Percentiles rank a stretch among this genome's conserved stretches.
These are phyloP conservation scores for Sturmia bella DNA, from an alignment of 2,888 invertebrate genomes.

Conservation along the genomic window DNA sequence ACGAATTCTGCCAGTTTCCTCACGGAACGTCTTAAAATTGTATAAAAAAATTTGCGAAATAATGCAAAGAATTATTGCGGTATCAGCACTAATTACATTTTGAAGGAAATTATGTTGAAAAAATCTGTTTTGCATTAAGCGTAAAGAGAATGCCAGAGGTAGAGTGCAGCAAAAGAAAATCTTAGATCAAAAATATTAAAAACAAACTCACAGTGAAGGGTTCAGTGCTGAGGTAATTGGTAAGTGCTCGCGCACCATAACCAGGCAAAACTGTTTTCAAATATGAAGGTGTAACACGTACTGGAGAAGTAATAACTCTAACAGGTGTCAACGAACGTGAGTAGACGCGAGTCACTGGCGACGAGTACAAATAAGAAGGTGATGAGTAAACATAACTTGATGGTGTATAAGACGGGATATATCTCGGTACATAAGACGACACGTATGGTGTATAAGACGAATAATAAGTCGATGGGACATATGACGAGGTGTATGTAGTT, in stretches of 20 bases:
- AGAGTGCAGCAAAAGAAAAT: slow-evolving; percentile 29
- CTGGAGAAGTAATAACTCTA: slow-evolving; percentile 76
- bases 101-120: not conserved
- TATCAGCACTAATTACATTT: not conserved
- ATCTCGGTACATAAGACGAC: slow-evolving; percentile 74
- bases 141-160: slow-evolving; percentile 8
- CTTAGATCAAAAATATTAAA: slow-evolving; percentile 12
- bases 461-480: slow-evolving; percentile 74
- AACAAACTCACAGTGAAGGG: slow-evolving; percentile 86
- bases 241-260: slow-evolving; percentile 86
- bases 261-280: slow-evolving; percentile 86
- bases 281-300: slow-evolving; percentile 86
- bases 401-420: slow-evolving; percentile 56
- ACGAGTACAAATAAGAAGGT: slow-evolving; percentile 77
- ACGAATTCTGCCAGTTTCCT: slow-evolving; percentile 91
- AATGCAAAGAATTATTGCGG: not conserved
- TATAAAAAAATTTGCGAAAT: not conserved
- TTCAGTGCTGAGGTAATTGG: slow-evolving; percentile 90
- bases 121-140: slow-evolving; percentile 19
- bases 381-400: slow-evolving; percentile 75
- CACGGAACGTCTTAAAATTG: slow-evolving; percentile 87
- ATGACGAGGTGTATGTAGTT: slow-evolving; percentile 71
- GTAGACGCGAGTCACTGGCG: slow-evolving; percentile 76
- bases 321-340: slow-evolving; percentile 76
- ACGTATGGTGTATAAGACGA: slow-evolving; percentile 75